phyloP scores from a whole-genome alignment of 2,797 vertebrate genomes.

The Acanthurus leucopareius region DNA sequence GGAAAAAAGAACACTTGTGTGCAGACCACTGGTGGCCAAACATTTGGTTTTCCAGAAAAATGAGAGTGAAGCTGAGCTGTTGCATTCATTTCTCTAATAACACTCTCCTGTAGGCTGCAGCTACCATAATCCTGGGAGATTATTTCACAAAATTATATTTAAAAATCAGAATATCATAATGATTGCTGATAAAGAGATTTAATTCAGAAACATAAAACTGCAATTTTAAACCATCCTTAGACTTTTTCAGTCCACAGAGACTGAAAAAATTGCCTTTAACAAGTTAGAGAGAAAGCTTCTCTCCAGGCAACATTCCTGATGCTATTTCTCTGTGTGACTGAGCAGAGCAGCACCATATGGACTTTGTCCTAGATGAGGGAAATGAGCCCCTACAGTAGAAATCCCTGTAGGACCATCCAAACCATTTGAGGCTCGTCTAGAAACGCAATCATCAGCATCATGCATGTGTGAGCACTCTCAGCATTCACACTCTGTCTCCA shows the following conservation, averaged over 20 bases:
- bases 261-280: conserved; percentile 39
- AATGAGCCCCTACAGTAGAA: conserved; percentile 75
- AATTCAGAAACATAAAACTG: conserved; percentile 7
- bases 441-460: conserved; percentile 64
- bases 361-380: conserved; percentile 75
- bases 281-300: conserved; percentile 43
- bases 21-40: conserved; percentile 49
- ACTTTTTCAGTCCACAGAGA: conserved; percentile 12
- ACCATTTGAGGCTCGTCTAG: conserved; percentile 58
- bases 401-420: conserved; percentile 69
- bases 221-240: not conserved
- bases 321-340: conserved; percentile 63
- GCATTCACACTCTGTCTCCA: conserved; percentile 20
- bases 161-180: not conserved
- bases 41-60: conserved; percentile 41
- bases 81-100: conserved; percentile 10
- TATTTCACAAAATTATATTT: not conserved
- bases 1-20: conserved; percentile 20
- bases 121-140: not conserved
- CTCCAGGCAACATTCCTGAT: conserved; percentile 47
- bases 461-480: conserved; percentile 53
- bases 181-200: not conserved
- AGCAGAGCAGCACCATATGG: conserved; percentile 74
- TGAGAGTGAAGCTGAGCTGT: not conserved
- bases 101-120: not conserved